Evolutionary conservation across 2,113 vertebrate genomes (phyloP).

Genomic region (Tachysurus vachellii): DNA sequence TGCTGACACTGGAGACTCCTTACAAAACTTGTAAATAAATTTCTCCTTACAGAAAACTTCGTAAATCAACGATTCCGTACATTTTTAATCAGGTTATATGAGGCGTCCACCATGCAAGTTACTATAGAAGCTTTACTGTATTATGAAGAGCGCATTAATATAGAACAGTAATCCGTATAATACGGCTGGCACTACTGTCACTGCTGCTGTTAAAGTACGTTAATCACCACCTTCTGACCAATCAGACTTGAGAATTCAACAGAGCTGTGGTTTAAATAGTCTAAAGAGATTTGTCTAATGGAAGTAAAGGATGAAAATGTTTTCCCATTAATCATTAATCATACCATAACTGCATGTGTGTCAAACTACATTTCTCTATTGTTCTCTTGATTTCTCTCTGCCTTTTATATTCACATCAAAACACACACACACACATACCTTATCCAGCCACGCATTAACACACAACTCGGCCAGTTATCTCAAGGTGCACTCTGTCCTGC

Average conservation of each 20-base stretch:
- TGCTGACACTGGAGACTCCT: neutral
- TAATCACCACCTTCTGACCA: neutral
- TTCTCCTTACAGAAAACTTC: neutral
- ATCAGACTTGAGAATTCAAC: conserved; percentile 3
- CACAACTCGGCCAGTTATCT: conserved; percentile 69
- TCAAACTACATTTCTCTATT: neutral
- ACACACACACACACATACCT: conserved; percentile 22
- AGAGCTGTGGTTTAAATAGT: neutral
- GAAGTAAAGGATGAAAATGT: neutral
- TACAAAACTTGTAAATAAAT: neutral
- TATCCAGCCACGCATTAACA: conserved; percentile 38
- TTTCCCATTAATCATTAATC: neutral
- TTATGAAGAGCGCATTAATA: neutral
- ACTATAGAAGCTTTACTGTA: neutral
- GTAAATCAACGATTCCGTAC: neutral
- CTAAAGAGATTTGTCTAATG: neutral
- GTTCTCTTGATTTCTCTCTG: neutral
- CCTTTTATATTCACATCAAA: neutral
- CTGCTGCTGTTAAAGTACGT: neutral
- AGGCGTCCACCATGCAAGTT: neutral
- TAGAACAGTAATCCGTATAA: neutral
- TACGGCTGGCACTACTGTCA: neutral
- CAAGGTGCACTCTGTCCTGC: conserved; percentile 71
- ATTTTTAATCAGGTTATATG: neutral
- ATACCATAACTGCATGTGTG: neutral